Evolutionary conservation across 2,113 vertebrate genomes (phyloP), one percentile per base, ranked within the genome.

Genomic region (Hypanus sabinus): DNA sequence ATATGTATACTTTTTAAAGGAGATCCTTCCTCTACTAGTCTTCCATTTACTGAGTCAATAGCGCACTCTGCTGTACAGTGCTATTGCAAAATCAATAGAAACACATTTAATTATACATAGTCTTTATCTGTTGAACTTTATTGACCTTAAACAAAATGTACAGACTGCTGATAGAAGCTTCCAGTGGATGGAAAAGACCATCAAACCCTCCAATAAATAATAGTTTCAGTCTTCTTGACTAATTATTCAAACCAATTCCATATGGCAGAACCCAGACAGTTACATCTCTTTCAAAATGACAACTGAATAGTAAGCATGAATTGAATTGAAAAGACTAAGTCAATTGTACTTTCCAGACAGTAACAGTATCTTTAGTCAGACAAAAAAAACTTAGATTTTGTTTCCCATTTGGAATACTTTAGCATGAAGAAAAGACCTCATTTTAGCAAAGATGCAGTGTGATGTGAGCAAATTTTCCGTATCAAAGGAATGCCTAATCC

Each of bases 221-320:
- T 93, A 93, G 36, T 75, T 73, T 73, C 73, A 93, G 91, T 93
- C 91, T 93, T 93, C 12, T 75, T 93, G 91, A 71, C 68, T 93
- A 93, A 93, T 93, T 93, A 93, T 93, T 93, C 70, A 75, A 93
- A 93, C 91, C 68, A 93, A 71, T 93, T 93, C 91, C 91, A 93
- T 93, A 93, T 73, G 91, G 91, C 91, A 93, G 10, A 14, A 68
- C 30, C 30, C 85, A 90, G 85, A 90, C 70, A 93, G 33, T 73
- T 93, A 75, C 70, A 93, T 36, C 91, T 93, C 33, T 93, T 93
- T 93, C 91, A 75, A 73, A 73, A 93, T 93, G 91, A 38, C 91
- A 55, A 16, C 68, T 93, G 70, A 93, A 75, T 93, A 93, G 68
- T 33, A 73, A 73, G 68, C 91, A 93, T 93, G 91, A 93, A 93